A percentile compares a stretch with the other conserved stretches of the same genome.
These are phyloP conservation scores for Tuta absoluta DNA, from an alignment of 2,888 invertebrate species.

Conservation along the genomic window DNA sequence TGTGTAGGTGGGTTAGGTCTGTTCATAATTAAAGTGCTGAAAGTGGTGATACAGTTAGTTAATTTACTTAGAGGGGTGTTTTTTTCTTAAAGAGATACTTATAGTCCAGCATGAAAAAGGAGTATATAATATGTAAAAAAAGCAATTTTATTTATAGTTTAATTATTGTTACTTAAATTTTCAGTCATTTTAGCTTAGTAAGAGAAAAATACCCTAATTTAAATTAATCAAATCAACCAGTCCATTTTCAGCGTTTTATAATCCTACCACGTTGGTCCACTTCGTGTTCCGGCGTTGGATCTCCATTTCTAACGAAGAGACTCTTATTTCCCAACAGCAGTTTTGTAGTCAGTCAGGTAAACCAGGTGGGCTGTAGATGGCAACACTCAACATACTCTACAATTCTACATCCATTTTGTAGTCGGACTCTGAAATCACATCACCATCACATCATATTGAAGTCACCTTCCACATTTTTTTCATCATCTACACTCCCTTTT, in stretches of 20 bases:
- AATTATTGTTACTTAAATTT: too few relatives aligned
- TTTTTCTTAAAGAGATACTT: too few relatives aligned
- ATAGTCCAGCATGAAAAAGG: too few relatives aligned
- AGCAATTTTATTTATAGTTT: too few relatives aligned
- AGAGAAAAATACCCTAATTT: background rate
- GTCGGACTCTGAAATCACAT: background rate
- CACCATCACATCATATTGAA: too few relatives aligned
- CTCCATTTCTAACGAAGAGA: slow-evolving; percentile 22
- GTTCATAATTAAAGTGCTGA: background rate
- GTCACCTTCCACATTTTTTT: background rate
- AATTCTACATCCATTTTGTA: too few relatives aligned
- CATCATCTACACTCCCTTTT: slow-evolving; percentile 11
- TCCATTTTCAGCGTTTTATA: slow-evolving; percentile 11
- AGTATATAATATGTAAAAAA: too few relatives aligned
- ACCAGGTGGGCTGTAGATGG: slow-evolving; percentile 42
- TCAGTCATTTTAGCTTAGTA: too few relatives aligned
- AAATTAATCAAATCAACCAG: background rate
- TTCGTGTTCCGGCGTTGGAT: slow-evolving; percentile 7
- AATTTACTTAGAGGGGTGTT: too few relatives aligned
- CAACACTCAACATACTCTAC: background rate
- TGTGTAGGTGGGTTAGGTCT: background rate
- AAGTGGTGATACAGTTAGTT: background rate
- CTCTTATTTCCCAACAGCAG: slow-evolving; percentile 41
- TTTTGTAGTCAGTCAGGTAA: slow-evolving; percentile 30
- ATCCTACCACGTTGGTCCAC: background rate